phyloP scores from a whole-genome alignment of 2,888 invertebrate species.

The Iphiclides podalirius region DNA sequence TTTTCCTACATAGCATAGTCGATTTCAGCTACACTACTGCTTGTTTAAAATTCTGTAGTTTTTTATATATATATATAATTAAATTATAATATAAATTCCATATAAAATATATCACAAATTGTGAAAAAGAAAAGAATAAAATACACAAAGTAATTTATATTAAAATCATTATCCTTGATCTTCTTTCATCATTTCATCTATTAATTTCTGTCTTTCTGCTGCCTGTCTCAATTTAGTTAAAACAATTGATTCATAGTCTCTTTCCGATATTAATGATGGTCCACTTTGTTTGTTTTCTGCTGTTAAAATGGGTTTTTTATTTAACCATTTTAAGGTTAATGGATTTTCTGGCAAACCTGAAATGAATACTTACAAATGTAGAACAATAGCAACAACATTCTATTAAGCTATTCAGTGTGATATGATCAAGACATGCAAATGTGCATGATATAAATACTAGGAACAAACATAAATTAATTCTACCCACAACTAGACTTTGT shows the following conservation, averaged over 20 bases:
- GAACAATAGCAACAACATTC: too few species aligned
- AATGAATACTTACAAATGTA: conserved; percentile 30
- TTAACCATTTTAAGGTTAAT: conserved; percentile 85
- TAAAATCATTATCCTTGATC: conserved; percentile 47
- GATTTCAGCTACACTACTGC: too few species aligned
- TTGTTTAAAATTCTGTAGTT: too few species aligned
- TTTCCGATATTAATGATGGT: conserved; percentile 77
- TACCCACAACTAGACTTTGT: too few species aligned
- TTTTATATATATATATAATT: too few species aligned
- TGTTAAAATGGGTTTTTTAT: conserved; percentile 65
- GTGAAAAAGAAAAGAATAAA: neutral
- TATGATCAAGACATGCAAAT: too few species aligned
- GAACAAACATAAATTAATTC: too few species aligned
- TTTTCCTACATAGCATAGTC: too few species aligned
- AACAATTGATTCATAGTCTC: conserved; percentile 91
- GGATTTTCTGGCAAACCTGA: conserved; percentile 85
- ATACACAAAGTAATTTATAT: conserved; percentile 19
- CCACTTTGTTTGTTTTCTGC: conserved; percentile 48
- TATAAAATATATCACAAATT: too few species aligned
- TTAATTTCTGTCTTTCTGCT: conserved; percentile 89
- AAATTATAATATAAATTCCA: too few species aligned
- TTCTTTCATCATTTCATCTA: conserved; percentile 84
- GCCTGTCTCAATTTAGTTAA: conserved; percentile 90
- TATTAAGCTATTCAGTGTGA: too few species aligned
- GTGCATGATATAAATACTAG: too few species aligned